Percentiles rank a stretch among this genome's conserved stretches.
phyloP scores from a whole-genome alignment of 2,888 invertebrate species.

The Craniophora ligustri region DNA sequence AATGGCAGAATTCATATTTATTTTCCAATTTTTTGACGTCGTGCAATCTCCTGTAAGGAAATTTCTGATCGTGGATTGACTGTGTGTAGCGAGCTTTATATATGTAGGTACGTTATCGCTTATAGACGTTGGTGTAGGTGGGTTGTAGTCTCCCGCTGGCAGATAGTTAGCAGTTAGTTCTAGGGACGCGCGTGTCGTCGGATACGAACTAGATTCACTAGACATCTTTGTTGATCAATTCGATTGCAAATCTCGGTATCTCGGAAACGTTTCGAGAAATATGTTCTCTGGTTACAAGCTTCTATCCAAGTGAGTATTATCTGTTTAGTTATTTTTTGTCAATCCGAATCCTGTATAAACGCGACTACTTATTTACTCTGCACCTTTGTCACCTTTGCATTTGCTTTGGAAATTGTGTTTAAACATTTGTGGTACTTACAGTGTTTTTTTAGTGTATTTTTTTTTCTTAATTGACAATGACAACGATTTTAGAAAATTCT shows the following conservation, averaged over 20 bases:
- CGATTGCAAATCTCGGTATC: no score
- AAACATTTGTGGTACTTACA: no score
- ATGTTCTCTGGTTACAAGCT: slow-evolving; percentile 38
- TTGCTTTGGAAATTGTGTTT: no score
- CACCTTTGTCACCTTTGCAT: no score
- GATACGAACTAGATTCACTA: not conserved
- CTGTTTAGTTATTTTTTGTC: no score
- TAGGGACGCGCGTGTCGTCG: not conserved
- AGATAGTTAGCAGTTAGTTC: slow-evolving; percentile 9
- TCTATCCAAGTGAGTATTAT: slow-evolving; percentile 13
- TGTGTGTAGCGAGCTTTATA: not conserved
- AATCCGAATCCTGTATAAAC: no score
- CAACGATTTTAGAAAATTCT: no score
- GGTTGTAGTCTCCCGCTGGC: slow-evolving; percentile 18
- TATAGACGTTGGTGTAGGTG: slow-evolving; percentile 1
- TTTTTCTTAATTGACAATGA: no score
- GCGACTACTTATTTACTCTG: no score
- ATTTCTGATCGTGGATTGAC: not conserved
- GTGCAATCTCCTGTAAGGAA: slow-evolving; percentile 8
- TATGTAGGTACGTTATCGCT: not conserved
- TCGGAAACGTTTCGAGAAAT: not conserved
- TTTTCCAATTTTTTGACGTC: slow-evolving; percentile 11
- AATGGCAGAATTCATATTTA: not conserved
- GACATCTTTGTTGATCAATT: not conserved
- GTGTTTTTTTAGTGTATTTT: no score